Percentiles rank a stretch among this genome's conserved stretches.
phyloP scores from a whole-genome alignment of 1,140 invertebrate genomes.

The Platyscapa corneri region DNA sequence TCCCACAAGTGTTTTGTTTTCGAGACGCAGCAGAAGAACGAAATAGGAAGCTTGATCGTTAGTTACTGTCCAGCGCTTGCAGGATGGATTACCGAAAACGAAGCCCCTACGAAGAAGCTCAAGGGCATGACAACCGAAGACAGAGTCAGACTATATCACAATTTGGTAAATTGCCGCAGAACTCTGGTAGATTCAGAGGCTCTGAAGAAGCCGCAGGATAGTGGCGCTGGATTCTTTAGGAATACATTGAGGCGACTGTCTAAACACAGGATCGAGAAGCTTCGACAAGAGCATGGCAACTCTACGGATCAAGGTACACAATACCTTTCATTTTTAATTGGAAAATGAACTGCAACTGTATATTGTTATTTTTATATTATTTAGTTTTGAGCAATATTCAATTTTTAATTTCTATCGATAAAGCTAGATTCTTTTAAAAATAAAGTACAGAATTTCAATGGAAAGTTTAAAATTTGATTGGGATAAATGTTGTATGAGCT shows the following conservation, averaged over 20 bases:
- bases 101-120: constrained; percentile 79
- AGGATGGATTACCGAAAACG: constrained; percentile 89
- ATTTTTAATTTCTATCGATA: too few relatives aligned
- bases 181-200: constrained; percentile 88
- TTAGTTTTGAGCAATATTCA: too few relatives aligned
- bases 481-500: too few relatives aligned
- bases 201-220: constrained; percentile 87
- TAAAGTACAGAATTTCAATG: too few relatives aligned
- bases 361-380: too few relatives aligned
- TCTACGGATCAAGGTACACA: constrained; percentile 77
- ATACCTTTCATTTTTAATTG: background rate
- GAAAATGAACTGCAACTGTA: background rate
- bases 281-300: constrained; percentile 85
- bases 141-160: constrained; percentile 86
- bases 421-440: too few relatives aligned
- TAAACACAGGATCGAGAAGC: constrained; percentile 89
- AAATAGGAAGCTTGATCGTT: constrained; percentile 93
- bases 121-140: constrained; percentile 88
- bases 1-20: constrained; percentile 94
- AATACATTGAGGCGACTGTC: constrained; percentile 92
- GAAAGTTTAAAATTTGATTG: too few relatives aligned
- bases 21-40: constrained; percentile 90
- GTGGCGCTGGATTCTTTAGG: constrained; percentile 85
- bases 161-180: constrained; percentile 85
- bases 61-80: constrained; percentile 91